Conservation (phyloP, 2,113 vertebrate genomes). For the Pomatorhinus ruficollis region DNA sequence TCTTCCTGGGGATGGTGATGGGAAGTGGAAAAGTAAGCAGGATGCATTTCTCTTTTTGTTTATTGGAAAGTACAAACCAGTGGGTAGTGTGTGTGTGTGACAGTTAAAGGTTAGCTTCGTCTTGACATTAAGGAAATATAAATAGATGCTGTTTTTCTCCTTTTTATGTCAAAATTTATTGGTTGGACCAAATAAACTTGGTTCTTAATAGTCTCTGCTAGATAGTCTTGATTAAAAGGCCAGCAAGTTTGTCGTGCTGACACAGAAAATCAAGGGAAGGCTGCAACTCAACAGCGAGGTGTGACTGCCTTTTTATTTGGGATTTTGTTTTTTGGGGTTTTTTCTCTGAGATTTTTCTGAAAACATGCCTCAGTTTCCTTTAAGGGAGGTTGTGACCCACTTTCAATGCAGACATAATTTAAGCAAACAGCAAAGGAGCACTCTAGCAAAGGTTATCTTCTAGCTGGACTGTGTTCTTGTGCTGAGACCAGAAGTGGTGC, state of each 20-base stretch:
- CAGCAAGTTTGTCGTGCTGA: neutral
- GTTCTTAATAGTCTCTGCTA: neutral
- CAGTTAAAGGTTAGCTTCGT: neutral
- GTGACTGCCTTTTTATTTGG: neutral
- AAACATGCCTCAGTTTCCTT: neutral
- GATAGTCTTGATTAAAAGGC: neutral
- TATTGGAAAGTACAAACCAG: neutral
- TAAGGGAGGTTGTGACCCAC: neutral
- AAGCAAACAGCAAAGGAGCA: neutral
- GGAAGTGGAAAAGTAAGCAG: neutral
- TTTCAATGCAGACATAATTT: neutral
- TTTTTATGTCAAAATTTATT: neutral
- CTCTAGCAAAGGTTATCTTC: neutral
- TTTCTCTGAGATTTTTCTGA: neutral
- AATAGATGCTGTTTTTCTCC: neutral
- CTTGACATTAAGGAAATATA: neutral
- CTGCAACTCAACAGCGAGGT: neutral
- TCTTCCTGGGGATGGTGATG: neutral
- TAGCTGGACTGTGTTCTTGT: neutral
- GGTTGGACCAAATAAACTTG: neutral
- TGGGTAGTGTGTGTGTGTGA: neutral
- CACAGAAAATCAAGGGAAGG: neutral
- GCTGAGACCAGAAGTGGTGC: neutral
- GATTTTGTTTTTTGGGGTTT: fast-evolving
- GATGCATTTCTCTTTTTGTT: neutral